phyloP scores from a whole-genome alignment of 2,888 invertebrate genomes.

The Aricia artaxerxes region DNA sequence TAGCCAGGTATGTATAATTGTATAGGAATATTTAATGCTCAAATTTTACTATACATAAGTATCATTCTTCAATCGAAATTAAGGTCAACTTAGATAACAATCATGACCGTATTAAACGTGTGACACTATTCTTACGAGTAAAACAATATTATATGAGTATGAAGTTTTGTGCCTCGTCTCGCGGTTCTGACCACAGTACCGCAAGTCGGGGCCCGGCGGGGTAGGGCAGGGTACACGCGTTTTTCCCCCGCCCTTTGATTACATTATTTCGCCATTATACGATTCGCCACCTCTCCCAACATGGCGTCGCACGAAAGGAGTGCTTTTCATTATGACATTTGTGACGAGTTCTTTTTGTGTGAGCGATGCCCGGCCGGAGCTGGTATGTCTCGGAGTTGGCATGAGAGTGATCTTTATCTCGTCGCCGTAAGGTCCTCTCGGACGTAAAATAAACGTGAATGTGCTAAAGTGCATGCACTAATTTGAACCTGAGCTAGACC shows the following conservation, averaged over 20 bases:
- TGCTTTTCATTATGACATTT: slow-evolving; percentile 30
- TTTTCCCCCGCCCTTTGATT: slow-evolving; percentile 65
- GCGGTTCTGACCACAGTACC: neutral
- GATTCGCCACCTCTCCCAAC: slow-evolving; percentile 78
- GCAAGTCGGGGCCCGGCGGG: slow-evolving; percentile 39
- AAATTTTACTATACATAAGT: too few relatives aligned
- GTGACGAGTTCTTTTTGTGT: slow-evolving; percentile 33
- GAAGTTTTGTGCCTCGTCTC: neutral
- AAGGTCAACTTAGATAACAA: too few relatives aligned
- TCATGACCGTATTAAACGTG: too few relatives aligned
- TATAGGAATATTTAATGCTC: too few relatives aligned
- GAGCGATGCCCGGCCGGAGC: neutral
- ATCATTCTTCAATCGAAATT: too few relatives aligned
- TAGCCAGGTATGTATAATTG: too few relatives aligned
- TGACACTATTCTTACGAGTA: too few relatives aligned
- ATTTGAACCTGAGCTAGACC: neutral
- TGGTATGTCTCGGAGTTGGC: neutral
- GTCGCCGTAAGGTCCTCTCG: neutral
- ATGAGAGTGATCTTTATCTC: neutral
- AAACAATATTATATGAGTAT: neutral
- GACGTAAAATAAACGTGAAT: neutral
- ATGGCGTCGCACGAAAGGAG: slow-evolving; percentile 61
- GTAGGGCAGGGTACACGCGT: slow-evolving; percentile 54
- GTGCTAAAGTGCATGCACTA: neutral
- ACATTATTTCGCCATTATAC: slow-evolving; percentile 78